A percentile compares a stretch with the other conserved stretches of the same genome.
phyloP scores from a whole-genome alignment of 2,797 vertebrate species.

The Spinus olivaceus region DNA sequence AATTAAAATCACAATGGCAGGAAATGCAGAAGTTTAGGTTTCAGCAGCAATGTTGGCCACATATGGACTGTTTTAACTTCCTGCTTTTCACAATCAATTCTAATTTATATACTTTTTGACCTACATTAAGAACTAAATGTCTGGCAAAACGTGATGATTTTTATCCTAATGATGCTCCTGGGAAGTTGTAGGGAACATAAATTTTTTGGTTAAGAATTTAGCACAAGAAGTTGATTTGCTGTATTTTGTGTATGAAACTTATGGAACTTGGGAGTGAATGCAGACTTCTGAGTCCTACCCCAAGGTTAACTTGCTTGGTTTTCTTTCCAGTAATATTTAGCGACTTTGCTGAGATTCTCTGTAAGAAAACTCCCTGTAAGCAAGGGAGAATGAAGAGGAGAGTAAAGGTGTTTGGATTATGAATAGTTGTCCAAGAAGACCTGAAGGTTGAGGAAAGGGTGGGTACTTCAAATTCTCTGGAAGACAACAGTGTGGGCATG shows the following conservation, averaged over 20 bases:
- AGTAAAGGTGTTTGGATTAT: not conserved
- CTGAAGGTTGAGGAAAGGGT: not conserved
- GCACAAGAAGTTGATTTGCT: accelerated
- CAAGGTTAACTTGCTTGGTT: not conserved
- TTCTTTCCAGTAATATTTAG: not conserved
- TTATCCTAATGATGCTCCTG: not conserved
- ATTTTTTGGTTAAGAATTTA: not conserved
- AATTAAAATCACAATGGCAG: slow-evolving; percentile 37
- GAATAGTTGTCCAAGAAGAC: not conserved
- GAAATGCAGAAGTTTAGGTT: slow-evolving; percentile 59
- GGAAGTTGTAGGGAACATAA: not conserved
- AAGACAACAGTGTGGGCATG: not conserved
- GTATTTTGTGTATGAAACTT: not conserved
- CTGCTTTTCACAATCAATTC: slow-evolving; percentile 49
- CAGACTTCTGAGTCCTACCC: not conserved
- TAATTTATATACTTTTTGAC: not conserved
- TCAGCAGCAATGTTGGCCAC: slow-evolving; percentile 25
- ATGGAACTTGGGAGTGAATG: not conserved
- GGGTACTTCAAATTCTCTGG: not conserved
- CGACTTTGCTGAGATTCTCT: not conserved
- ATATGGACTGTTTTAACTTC: slow-evolving; percentile 45
- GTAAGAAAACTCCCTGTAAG: not conserved
- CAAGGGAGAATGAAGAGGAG: not conserved
- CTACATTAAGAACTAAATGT: not conserved
- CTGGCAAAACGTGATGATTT: not conserved